A percentile compares a stretch with the other conserved stretches of the same genome.
phyloP scores from a whole-genome alignment of 37 sponge, comb jelly and placozoan genomes.

The Beroe forskalii region DNA sequence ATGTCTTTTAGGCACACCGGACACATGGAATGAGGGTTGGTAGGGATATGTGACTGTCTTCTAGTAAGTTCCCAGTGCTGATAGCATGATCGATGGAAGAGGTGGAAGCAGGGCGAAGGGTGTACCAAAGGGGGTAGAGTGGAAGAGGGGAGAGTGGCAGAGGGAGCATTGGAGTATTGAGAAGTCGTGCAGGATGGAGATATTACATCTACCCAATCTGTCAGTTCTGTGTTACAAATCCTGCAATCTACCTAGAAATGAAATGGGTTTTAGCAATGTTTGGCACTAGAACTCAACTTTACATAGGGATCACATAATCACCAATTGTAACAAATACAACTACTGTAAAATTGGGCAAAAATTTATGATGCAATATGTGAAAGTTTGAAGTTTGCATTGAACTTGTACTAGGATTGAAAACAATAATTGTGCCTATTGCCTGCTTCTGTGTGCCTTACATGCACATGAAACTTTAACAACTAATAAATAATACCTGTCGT shows the following conservation, averaged over 20 bases:
- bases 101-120: constrained; percentile 32
- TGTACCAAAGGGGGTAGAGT: too few species aligned
- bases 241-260: constrained; percentile 4
- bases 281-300: neutral
- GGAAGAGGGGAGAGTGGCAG: too few species aligned
- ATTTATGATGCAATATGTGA: too few species aligned
- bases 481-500: neutral
- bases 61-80: neutral
- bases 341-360: too few species aligned
- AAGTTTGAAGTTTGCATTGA: too few species aligned
- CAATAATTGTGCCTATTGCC: too few species aligned
- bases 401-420: too few species aligned
- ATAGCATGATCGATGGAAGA: constrained; percentile 21
- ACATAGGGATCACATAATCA: too few species aligned
- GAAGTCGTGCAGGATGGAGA: neutral
- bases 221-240: constrained; percentile 26
- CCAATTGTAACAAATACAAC: too few species aligned
- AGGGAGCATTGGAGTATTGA: neutral
- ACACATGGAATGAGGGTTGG: neutral
- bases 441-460: too few species aligned
- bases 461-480: neutral
- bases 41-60: too few species aligned
- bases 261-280: neutral
- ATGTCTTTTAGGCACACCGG: neutral
- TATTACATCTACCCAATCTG: constrained; percentile 1